Evolutionary conservation across 2,113 vertebrate genomes (phyloP).

Genomic region (Litocranius walleri): DNA sequence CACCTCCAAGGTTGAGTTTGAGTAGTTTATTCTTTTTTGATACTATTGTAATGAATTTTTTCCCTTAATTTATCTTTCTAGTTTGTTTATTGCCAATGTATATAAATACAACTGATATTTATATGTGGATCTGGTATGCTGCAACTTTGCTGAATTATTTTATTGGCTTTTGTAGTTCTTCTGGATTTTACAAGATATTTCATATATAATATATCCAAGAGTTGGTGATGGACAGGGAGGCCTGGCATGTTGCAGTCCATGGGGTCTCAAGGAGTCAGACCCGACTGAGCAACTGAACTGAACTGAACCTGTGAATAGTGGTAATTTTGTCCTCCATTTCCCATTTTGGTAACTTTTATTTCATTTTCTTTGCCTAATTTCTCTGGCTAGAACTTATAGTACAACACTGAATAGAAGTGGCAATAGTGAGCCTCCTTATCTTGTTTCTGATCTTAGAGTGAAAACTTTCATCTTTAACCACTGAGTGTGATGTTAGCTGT

Average conservation of each 20-base stretch:
- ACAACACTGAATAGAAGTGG: neutral
- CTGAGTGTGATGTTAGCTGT: neutral
- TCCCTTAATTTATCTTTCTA: neutral
- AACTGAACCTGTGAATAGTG: neutral
- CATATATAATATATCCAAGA: neutral
- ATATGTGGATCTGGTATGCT: neutral
- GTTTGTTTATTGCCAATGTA: neutral
- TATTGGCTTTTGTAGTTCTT: neutral
- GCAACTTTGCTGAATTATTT: neutral
- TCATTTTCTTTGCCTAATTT: neutral
- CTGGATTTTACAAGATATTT: neutral
- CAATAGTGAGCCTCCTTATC: neutral
- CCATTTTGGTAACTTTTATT: neutral
- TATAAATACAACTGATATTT: neutral
- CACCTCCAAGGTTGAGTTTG: neutral
- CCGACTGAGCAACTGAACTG: rapidly evolving
- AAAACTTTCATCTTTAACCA: neutral
- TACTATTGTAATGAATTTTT: neutral
- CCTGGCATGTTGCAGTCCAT: neutral
- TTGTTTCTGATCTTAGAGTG: neutral
- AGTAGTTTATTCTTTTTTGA: neutral
- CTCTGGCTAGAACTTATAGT: neutral
- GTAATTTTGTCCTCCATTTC: neutral
- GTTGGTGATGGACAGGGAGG: neutral
- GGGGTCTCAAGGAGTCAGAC: neutral